phyloP scores from a whole-genome alignment of 2,888 invertebrate species.

The Caenorhabditis becei region DNA sequence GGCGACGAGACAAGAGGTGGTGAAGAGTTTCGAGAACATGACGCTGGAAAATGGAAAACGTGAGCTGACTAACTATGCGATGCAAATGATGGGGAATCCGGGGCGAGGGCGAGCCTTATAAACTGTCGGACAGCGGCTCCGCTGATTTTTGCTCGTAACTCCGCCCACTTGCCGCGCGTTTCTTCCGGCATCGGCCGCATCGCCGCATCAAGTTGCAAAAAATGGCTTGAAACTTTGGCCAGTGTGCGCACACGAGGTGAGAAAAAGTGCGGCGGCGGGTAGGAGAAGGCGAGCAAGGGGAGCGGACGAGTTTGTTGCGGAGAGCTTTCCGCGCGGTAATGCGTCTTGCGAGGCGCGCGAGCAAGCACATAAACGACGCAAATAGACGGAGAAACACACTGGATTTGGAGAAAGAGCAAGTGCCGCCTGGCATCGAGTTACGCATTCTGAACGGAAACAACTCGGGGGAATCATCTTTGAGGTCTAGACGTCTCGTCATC shows the following conservation, averaged over 20 bases:
- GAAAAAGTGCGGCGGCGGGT: slow-evolving; percentile 35
- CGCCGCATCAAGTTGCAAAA: slow-evolving; percentile 55
- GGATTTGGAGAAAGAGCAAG: slow-evolving; percentile 19
- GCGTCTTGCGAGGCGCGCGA: slow-evolving; percentile 16
- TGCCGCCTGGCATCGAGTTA: slow-evolving; percentile 31
- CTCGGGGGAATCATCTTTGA: slow-evolving; percentile 20
- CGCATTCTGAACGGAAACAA: slow-evolving; percentile 30
- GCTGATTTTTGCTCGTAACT: slow-evolving; percentile 47
- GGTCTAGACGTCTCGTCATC: slow-evolving; percentile 27
- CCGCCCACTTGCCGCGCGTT: slow-evolving; percentile 13
- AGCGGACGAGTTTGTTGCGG: slow-evolving; percentile 51
- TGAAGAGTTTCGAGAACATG: slow-evolving; percentile 54
- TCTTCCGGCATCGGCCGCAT: slow-evolving; percentile 14
- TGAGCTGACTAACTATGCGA: background rate
- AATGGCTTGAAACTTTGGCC: slow-evolving; percentile 54
- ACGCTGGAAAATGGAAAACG: background rate
- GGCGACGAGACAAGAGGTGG: slow-evolving; percentile 52
- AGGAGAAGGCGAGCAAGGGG: background rate
- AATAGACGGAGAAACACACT: slow-evolving; percentile 38
- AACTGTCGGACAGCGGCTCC: slow-evolving; percentile 12
- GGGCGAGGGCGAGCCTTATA: slow-evolving; percentile 3
- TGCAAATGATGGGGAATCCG: slow-evolving; percentile 5
- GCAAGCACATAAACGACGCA: slow-evolving; percentile 37
- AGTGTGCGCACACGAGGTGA: slow-evolving; percentile 36
- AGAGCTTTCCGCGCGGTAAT: slow-evolving; percentile 33